Base-by-base conservation (phyloP, 2,888 invertebrate species). In the Tiphia femorata region DNA sequence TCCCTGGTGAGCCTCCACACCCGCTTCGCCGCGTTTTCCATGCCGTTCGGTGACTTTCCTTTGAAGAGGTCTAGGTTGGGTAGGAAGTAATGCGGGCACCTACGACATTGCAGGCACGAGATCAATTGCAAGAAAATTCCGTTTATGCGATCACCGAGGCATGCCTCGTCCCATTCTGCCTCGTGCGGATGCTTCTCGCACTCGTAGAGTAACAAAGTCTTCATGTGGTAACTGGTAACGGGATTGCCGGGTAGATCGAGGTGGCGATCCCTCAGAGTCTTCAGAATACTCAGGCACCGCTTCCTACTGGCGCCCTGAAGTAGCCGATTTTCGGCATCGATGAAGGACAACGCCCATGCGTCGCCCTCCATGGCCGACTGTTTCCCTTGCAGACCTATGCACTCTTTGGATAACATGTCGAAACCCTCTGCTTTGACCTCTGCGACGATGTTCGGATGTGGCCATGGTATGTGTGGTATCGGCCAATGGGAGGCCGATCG, bases 171-270 rank as follows among this genome's bases (percentile, higher is more conserved):
- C 97, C 97, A 97, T 81, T 97, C 96, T 66, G 91, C 88, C 81
- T 97, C 96, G 50, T 94, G 87, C 2, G 96, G 95, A 84, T 97
- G 97, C 83, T 97, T 97, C 86, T 97, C 97, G 84, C 97, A 97
- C 84, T 97, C 97, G 86, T 96, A 96, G 69, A 97, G 85, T 50
- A 97, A 85, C 37, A 97, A 86, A 38, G 95, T 96, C 85, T 93
- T 93, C 88, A 93, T 89, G 85, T 96, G 95, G 84, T 96, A 96
- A 73, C 93, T 91, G 14, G 92, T 92, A 62, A 97, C 94, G 0
- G 96, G 96, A 78, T 95, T 94, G 1, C 94, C 92, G 40, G 94
- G 90, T 73, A 94, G 79, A 80, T 97, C 96, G 67, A 97, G 85
- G 79, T 97, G 96, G 46, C 95, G 87, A 82, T 97, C 97, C 44